Percentiles rank a stretch among this genome's conserved stretches.
Evolutionary conservation across 2,113 vertebrate species (phyloP).

Genomic region (Notothenia coriiceps): DNA sequence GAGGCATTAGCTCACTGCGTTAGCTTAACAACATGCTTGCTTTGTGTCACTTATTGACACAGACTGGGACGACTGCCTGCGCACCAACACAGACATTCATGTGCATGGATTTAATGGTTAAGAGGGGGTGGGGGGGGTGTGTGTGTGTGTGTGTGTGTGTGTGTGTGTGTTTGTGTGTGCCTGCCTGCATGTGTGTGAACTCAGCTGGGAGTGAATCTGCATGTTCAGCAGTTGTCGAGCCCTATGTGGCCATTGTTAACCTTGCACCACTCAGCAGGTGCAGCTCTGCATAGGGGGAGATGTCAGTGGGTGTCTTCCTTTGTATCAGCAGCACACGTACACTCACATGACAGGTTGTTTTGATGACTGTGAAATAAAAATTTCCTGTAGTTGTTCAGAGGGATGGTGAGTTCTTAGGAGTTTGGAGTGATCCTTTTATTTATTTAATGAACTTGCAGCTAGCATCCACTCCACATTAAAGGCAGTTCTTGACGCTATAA

Average conservation of each 20-base stretch:
- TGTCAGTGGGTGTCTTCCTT: slow-evolving; percentile 48
- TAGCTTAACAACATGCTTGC: slow-evolving; percentile 28
- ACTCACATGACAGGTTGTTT: not conserved
- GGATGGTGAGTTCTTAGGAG: not conserved
- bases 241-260: slow-evolving; percentile 75
- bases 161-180: not conserved
- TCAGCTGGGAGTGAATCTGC: slow-evolving; percentile 34
- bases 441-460: not conserved
- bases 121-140: no score
- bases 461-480: not conserved
- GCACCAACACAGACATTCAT: no score
- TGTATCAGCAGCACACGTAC: slow-evolving; percentile 1
- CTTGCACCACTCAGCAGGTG: slow-evolving; percentile 68
- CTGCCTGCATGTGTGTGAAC: slow-evolving; percentile 22
- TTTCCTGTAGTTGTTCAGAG: not conserved
- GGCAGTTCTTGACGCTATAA: not conserved
- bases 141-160: no score
- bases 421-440: not conserved
- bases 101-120: no score
- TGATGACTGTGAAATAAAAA: not conserved
- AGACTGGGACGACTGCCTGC: not conserved
- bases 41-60: not conserved
- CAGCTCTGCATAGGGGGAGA: slow-evolving; percentile 36
- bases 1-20: slow-evolving; percentile 33
- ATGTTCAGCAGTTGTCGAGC: slow-evolving; percentile 67